phyloP scores from a whole-genome alignment of 1,140 invertebrate genomes.

The Medauroidea extradentata region DNA sequence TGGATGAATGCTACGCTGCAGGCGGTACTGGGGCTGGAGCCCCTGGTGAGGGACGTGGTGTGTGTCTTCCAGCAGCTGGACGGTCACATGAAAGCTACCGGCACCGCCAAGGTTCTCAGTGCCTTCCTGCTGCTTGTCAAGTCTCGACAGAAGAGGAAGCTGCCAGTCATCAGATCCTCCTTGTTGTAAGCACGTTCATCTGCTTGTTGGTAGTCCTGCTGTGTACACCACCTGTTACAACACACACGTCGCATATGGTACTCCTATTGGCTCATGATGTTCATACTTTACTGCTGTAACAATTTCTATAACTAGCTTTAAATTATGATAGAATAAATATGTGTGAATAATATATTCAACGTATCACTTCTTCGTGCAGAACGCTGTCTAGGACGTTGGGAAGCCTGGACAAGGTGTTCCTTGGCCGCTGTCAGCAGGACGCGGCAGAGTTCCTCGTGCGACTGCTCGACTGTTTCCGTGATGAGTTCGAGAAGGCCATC shows the following conservation, averaged over 20 bases:
- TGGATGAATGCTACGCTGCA: conserved; percentile 10
- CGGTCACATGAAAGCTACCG: not conserved
- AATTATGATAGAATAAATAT: too few species aligned
- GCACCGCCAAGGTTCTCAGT: not conserved
- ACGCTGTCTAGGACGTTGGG: not conserved
- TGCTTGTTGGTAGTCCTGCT: too few species aligned
- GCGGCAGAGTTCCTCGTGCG: conserved; percentile 4
- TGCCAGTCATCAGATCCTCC: not conserved
- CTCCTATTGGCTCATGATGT: too few species aligned
- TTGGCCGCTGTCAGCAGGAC: conserved; percentile 1
- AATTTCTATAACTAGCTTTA: too few species aligned
- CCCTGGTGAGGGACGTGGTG: not conserved
- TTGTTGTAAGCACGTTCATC: not conserved
- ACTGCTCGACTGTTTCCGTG: conserved; percentile 1
- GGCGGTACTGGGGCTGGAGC: not conserved
- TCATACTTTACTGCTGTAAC: too few species aligned
- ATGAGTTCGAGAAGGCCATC: not conserved
- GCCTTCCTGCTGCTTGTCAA: not conserved
- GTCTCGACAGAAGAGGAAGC: not conserved
- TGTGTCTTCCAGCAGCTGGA: not conserved
- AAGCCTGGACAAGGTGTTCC: not conserved
- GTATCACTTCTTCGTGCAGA: too few species aligned
- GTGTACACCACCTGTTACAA: too few species aligned
- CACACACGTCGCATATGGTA: too few species aligned
- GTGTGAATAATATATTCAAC: too few species aligned